Evolutionary conservation across 2,797 vertebrate species (phyloP), one percentile per base, ranked within the genome.

Genomic region (Pseudochirops cupreus): DNA sequence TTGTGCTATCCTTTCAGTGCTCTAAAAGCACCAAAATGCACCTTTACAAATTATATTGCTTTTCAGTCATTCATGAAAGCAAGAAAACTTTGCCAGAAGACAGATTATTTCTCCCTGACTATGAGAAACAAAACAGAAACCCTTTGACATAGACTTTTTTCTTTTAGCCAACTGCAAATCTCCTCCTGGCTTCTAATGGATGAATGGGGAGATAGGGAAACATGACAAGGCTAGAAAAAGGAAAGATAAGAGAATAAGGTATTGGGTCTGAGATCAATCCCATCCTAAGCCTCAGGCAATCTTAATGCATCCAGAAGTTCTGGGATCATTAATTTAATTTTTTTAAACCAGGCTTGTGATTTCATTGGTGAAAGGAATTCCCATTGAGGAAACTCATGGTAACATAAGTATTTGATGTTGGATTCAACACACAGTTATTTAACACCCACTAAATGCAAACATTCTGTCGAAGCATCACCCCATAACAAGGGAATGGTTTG

Each of bases 191-290:
- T 55, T 90, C 91, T 92, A 92, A 39, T 0, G 57, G 53, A 94
- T 54, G 50, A 94, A 95, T 50, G 95, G 93, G 39, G 46, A 39
- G 39, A 94, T 95, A 87, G 74, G 74, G 29, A 11, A 10, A 57
- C 82, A 93, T 92, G 62, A 58, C 90, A 67, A 82, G 5, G 21
- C 4, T 39, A 52, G 93, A 95, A 93, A 54, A 96, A 95, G 29
- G 53, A 54, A 54, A 93, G 94, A 46, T 89, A 91, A 53, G 13
- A 9, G 53, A 91, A 93, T 90, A 62, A 87, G 92, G 56, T 26
- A 21, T 58, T 57, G 46, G 13, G 46, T 57, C 28, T 28, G 46
- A 91, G 57, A 94, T 91, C 94, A 92, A 54, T 91, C 96, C 53
- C 90, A 87, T 21, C 82, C 87, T 46, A 82, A 87, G 56, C 18